phyloP scores from a whole-genome alignment of 2,888 invertebrate species.

The Leptinotarsa rubiginosa region DNA sequence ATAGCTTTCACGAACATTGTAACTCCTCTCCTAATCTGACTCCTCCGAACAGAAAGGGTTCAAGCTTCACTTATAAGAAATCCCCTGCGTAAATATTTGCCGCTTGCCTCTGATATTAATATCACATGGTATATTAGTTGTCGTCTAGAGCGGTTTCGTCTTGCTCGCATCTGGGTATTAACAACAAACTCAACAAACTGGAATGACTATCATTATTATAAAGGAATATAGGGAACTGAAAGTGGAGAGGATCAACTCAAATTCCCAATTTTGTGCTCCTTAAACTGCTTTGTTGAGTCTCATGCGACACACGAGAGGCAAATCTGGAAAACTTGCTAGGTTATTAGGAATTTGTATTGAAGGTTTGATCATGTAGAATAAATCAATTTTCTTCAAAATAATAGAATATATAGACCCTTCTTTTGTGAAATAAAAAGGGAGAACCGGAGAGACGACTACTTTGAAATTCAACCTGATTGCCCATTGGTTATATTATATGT shows the following conservation, averaged over 20 bases:
- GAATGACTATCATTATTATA: conserved; percentile 54
- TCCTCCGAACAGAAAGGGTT: neutral
- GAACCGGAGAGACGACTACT: no score
- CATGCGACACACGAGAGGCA: conserved; percentile 26
- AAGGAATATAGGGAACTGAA: conserved; percentile 32
- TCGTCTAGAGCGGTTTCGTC: conserved; percentile 38
- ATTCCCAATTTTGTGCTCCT: conserved; percentile 42
- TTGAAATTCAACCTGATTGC: no score
- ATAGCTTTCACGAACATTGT: neutral
- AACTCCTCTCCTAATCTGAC: neutral
- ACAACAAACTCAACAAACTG: conserved; percentile 56
- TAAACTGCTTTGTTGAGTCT: conserved; percentile 22
- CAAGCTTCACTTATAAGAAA: conserved; percentile 2
- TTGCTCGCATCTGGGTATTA: conserved; percentile 47
- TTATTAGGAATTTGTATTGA: conserved; percentile 28
- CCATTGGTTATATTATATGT: no score
- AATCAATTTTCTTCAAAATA: conserved; percentile 2
- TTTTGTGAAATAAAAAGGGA: neutral
- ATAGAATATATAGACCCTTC: neutral
- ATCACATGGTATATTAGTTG: conserved; percentile 42
- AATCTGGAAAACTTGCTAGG: conserved; percentile 31
- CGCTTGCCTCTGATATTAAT: conserved; percentile 33
- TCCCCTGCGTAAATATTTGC: neutral
- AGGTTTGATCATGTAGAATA: conserved; percentile 5
- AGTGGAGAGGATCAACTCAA: conserved; percentile 40